A percentile compares a stretch with the other conserved stretches of the same genome.
Conservation (phyloP, 2,888 invertebrate genomes). For the Amiota communis region DNA sequence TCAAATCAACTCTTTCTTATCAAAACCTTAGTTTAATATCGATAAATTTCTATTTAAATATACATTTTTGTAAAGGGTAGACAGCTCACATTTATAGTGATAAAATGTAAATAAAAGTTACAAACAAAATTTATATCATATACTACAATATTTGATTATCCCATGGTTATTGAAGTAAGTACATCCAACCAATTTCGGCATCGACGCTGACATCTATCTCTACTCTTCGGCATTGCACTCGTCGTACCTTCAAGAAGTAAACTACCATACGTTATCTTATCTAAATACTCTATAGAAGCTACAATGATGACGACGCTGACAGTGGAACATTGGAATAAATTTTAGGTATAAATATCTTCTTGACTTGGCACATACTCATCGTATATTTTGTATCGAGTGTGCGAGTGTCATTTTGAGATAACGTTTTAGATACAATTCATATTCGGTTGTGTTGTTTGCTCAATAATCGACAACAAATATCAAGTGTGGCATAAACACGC, state of each 20-base stretch:
- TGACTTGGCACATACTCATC: no score
- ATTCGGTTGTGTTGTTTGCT: constrained; percentile 20
- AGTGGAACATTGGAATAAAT: background rate
- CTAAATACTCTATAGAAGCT: background rate
- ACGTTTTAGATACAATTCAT: background rate
- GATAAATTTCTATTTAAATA: background rate
- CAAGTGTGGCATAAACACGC: background rate
- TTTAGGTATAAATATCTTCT: background rate
- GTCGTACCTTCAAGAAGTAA: background rate
- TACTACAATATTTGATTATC: constrained; percentile 62
- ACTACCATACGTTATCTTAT: constrained; percentile 1
- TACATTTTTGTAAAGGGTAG: no score
- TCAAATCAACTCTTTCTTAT: no score
- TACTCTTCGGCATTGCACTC: no score
- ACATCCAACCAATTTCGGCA: constrained; percentile 28
- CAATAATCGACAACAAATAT: constrained; percentile 28
- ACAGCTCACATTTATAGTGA: background rate
- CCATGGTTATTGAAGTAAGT: constrained; percentile 46
- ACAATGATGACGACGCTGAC: background rate
- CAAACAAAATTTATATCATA: constrained; percentile 31
- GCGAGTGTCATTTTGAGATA: background rate
- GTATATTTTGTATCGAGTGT: no score
- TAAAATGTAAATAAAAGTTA: background rate
- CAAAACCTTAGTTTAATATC: background rate
- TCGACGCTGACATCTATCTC: constrained; percentile 14